Conservation (phyloP, 2,113 vertebrate genomes). For the Corythaixoides concolor region DNA sequence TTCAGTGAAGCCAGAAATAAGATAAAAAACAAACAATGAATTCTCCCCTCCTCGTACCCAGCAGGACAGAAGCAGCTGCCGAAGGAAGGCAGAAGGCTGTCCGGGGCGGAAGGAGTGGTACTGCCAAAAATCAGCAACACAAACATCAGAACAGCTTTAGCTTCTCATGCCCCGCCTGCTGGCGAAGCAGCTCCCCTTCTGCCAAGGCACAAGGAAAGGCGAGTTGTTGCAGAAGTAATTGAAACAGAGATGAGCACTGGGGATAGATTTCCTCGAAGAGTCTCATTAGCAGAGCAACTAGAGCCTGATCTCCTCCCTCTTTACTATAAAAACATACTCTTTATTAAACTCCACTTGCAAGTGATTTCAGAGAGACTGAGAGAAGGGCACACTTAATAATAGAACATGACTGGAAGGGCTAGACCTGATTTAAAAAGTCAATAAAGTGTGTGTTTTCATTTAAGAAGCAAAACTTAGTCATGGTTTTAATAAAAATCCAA, state of each 20-base stretch:
- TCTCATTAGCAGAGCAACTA: slow-evolving; percentile 3
- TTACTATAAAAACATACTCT: slow-evolving; percentile 35
- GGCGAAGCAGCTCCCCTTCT: not conserved
- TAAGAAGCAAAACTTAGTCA: slow-evolving; percentile 10
- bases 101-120: fast-evolving
- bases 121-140: not conserved
- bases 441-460: slow-evolving; percentile 25
- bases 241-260: not conserved
- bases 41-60: not conserved
- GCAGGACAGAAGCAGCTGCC: not conserved
- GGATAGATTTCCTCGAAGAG: not conserved
- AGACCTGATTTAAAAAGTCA: slow-evolving; percentile 34
- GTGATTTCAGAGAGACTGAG: slow-evolving; percentile 4
- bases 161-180: not conserved
- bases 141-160: not conserved
- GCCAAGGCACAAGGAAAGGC: not conserved
- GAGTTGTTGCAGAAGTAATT: fast-evolving
- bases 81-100: not conserved
- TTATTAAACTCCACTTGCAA: slow-evolving; percentile 44
- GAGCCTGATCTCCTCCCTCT: slow-evolving; percentile 12
- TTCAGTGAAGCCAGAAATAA: not conserved
- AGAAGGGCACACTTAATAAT: slow-evolving; percentile 29
- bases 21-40: not conserved
- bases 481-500: slow-evolving; percentile 57
- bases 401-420: slow-evolving; percentile 39